Base-by-base conservation (phyloP, 2,797 vertebrate genomes). In the Scarus forsteni region DNA sequence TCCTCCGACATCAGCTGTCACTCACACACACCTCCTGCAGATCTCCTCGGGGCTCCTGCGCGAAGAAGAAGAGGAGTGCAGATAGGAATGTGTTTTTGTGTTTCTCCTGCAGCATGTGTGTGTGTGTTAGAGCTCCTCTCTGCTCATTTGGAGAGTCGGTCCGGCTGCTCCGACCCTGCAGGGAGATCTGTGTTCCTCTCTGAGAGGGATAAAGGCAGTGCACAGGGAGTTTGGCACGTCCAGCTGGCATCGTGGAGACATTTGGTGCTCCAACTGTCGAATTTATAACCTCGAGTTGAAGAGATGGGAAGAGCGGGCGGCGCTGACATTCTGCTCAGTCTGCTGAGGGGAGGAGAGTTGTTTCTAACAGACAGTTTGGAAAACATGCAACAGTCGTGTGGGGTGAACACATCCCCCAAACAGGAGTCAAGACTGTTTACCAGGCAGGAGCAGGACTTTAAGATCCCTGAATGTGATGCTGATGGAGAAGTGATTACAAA, bases 81-180 rank as follows among this genome's bases (percentile, higher is more conserved):
- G 44, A 64, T 38, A 57, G 42, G 45, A 5, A 50, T 1, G 38
- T 60, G 44, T 9, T 36, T 73, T 43, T 57, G 36, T 39, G 43
- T 48, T 38, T 9, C 14, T 49, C 51, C 10, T 60, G 35, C 50
- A 64, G 64, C 66, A 10, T 27, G 27, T 27, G 27, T 27, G 27
- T 27, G 44, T 5, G 54, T 60, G 70, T 52, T 10, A 79, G 56
- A 62, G 48, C 49, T 57, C 70, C 60, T 64, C 58, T 27, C 9
- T 53, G 53, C 46, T 66, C 52, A 43, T 73, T 68, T 65, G 60
- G 49, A 73, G 58, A 48, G 45, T 81, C 43, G 42, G 44, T 62
- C 51, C 5, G 4, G 60, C 60, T 45, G 51, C 43, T 46, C 55
- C 27, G 35, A 42, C 35, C 61, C 54, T 51, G 46, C 60, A 27